phyloP scores from a whole-genome alignment of 1,140 invertebrate genomes.

The Drosophila takahashii region DNA sequence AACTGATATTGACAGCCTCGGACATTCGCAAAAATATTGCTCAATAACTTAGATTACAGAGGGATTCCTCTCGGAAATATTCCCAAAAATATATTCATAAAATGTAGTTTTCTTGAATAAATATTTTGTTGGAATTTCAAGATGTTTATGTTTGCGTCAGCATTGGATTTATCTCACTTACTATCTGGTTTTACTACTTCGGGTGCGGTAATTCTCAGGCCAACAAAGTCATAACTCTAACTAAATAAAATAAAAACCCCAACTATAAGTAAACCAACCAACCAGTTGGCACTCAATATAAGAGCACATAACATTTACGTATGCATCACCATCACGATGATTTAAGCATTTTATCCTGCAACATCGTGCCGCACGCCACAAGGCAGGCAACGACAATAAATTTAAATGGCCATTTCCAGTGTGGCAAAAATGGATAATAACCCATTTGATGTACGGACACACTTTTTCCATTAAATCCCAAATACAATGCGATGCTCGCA shows the following conservation, averaged over 20 bases:
- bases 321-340: slow-evolving; percentile 25
- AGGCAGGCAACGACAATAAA: slow-evolving; percentile 30
- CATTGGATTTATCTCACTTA: slow-evolving; percentile 25
- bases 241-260: slow-evolving; percentile 25
- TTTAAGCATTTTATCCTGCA: slow-evolving; percentile 30
- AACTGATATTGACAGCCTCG: slow-evolving; percentile 23
- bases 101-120: slow-evolving; percentile 4
- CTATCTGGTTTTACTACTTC: slow-evolving; percentile 22
- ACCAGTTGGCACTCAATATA: slow-evolving; percentile 27
- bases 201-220: slow-evolving; percentile 5
- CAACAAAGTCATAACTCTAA: slow-evolving; percentile 2
- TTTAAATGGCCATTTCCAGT: slow-evolving; percentile 49
- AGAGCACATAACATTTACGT: slow-evolving; percentile 24
- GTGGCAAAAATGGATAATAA: slow-evolving; percentile 51
- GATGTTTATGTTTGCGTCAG: slow-evolving; percentile 21
- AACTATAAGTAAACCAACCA: slow-evolving; percentile 11
- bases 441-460: slow-evolving; percentile 44
- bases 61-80: background rate
- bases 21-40: slow-evolving; percentile 22
- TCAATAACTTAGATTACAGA: slow-evolving; percentile 20
- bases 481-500: slow-evolving; percentile 46
- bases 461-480: slow-evolving; percentile 46
- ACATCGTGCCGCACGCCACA: slow-evolving; percentile 36
- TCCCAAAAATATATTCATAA: slow-evolving; percentile 12
- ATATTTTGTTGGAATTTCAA: slow-evolving; percentile 17